Evolutionary conservation across 2,113 vertebrate genomes (phyloP).

Genomic region (Salvelinus alpinus): DNA sequence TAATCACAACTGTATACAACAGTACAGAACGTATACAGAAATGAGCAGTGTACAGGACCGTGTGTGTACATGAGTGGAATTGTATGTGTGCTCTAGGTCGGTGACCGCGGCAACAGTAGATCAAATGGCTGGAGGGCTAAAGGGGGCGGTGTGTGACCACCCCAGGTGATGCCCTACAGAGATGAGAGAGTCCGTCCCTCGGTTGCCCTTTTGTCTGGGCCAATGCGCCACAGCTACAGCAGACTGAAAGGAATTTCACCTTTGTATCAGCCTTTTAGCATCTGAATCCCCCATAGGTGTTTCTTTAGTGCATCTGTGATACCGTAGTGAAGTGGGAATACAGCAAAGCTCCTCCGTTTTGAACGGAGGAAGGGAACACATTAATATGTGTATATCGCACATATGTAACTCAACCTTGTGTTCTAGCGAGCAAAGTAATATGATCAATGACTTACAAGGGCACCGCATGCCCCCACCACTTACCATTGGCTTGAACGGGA

Average conservation of each 20-base stretch:
- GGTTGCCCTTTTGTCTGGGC: background rate
- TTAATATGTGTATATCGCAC: constrained; percentile 15
- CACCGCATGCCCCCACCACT: background rate
- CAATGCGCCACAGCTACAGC: background rate
- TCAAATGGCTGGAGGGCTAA: constrained; percentile 1
- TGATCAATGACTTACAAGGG: background rate
- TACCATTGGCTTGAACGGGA: background rate
- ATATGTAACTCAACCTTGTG: too few species aligned
- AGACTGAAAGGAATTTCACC: background rate
- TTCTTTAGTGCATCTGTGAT: too few species aligned
- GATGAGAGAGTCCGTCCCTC: background rate
- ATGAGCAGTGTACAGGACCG: background rate
- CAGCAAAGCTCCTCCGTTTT: background rate
- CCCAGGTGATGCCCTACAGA: background rate
- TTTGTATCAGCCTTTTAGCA: too few species aligned
- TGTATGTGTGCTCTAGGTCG: background rate
- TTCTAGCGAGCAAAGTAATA: background rate
- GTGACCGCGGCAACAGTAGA: background rate
- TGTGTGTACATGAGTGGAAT: background rate
- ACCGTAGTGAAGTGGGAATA: background rate
- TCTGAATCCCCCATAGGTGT: too few species aligned
- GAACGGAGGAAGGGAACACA: background rate
- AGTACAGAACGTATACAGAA: too few species aligned
- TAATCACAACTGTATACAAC: too few species aligned
- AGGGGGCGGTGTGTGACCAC: background rate